phyloP scores from a whole-genome alignment of 2,888 invertebrate species.

The Orthonevra nobilis region DNA sequence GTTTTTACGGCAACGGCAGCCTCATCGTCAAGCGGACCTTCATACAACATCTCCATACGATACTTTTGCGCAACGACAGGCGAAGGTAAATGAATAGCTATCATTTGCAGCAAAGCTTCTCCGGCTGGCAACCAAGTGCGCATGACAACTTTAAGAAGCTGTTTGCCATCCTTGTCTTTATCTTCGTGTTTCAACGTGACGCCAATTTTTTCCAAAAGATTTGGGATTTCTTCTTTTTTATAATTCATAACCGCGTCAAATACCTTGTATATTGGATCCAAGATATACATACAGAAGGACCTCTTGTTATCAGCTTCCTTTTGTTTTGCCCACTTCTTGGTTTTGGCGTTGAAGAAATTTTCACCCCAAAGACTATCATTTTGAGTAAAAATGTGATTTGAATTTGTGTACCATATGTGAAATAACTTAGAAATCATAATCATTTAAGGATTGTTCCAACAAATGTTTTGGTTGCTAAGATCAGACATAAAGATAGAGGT shows the following conservation, averaged over 20 bases:
- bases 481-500: slow-evolving; percentile 91
- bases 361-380: slow-evolving; percentile 92
- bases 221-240: slow-evolving; percentile 95
- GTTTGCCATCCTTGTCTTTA: slow-evolving; percentile 97
- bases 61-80: slow-evolving; percentile 99
- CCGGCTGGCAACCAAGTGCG: slow-evolving; percentile 99
- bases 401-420: not conserved
- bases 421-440: slow-evolving; percentile 1
- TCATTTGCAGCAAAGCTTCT: slow-evolving; percentile 99
- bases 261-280: slow-evolving; percentile 99
- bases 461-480: slow-evolving; percentile 83
- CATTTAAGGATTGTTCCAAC: slow-evolving; percentile 73
- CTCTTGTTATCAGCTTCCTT: slow-evolving; percentile 95
- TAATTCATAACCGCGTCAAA: slow-evolving; percentile 91
- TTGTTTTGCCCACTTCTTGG: slow-evolving; percentile 98
- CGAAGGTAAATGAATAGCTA: slow-evolving; percentile 99
- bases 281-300: slow-evolving; percentile 99
- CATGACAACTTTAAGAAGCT: slow-evolving; percentile 98
- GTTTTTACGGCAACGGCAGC: slow-evolving; percentile 94
- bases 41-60: slow-evolving; percentile 99
- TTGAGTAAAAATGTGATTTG: not conserved
- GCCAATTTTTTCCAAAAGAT: slow-evolving; percentile 93
- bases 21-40: slow-evolving; percentile 98
- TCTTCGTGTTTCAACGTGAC: slow-evolving; percentile 97
- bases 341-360: slow-evolving; percentile 98